Evolutionary conservation across 2,888 invertebrate species (phyloP).

Genomic region (Diaprepes abbreviatus): DNA sequence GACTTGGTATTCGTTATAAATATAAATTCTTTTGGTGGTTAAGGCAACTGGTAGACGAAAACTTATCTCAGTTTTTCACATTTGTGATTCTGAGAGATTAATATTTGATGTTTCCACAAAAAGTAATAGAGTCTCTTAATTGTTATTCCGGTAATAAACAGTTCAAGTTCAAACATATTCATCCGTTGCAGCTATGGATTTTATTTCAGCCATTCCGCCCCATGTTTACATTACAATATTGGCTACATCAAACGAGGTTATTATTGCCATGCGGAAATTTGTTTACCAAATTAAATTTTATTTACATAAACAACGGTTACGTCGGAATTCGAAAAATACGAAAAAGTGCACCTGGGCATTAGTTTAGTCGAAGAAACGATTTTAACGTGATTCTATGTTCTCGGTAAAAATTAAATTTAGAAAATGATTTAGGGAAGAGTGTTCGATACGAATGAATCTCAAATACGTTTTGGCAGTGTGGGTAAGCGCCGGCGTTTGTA

Average conservation of each 20-base stretch:
- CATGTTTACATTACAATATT: constrained; percentile 11
- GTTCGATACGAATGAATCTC: constrained; percentile 12
- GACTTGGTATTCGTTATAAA: too few relatives aligned
- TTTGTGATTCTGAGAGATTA: too few relatives aligned
- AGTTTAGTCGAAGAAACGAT: background rate
- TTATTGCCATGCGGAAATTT: constrained; percentile 17
- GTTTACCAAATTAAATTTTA: constrained; percentile 24
- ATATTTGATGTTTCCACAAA: too few relatives aligned
- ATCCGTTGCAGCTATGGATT: background rate
- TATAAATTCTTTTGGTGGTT: too few relatives aligned
- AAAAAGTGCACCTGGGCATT: constrained; percentile 14
- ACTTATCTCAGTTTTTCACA: too few relatives aligned
- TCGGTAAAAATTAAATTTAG: constrained; percentile 40
- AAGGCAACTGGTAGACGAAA: too few relatives aligned
- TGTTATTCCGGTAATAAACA: background rate
- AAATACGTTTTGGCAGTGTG: constrained; percentile 16
- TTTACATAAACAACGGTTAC: constrained; percentile 17
- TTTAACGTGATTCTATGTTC: constrained; percentile 6
- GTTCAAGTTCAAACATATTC: constrained; percentile 5
- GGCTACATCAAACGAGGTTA: constrained; percentile 8
- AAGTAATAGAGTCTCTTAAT: background rate
- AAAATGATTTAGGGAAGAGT: constrained; percentile 37
- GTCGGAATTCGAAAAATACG: constrained; percentile 11
- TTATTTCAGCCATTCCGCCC: constrained; percentile 14
- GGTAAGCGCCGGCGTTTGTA: constrained; percentile 12